Evolutionary conservation across 2,113 vertebrate genomes (phyloP), one percentile per base, ranked within the genome.

Genomic region (Corvus cornix): DNA sequence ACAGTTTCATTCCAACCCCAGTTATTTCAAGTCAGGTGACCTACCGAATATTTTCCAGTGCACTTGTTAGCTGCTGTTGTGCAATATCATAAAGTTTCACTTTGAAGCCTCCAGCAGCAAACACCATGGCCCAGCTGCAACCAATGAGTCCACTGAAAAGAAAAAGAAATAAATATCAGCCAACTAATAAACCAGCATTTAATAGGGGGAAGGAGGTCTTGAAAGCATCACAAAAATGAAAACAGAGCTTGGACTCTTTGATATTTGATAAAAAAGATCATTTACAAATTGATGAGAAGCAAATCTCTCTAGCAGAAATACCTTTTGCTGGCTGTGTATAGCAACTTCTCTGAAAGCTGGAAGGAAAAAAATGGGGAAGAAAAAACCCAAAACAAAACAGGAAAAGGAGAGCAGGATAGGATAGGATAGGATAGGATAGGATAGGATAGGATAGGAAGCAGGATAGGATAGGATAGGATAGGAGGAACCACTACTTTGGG

Each of bases 111-210:
- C 98, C 99, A 74, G 99, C 98, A 94, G 98, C 95, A 96, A 99
- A 99, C 70, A 99, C 96, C 99, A 99, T 99, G 13, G 99, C 98
- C 99, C 99, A 99, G 95, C 98, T 99, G 78, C 98, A 95, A 48
- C 99, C 99, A 37, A 99, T 99, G 63, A 99, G 98, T 35, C 99
- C 99, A 43, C 99, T 99, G 79, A 53, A 94, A 96, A 90, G 90
- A 75, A 86, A 72, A 24, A 20, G 26, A 9, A 87, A 22, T 22
- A 53, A 85, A 13, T 10, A 66, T 20, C 17, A 70, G 8, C 20
- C 23, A 76, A 77, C 87, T 90, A 92, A 78, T 87, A 81, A 75
- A 67, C 8, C 5, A 75, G 60, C 10, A 94, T 46, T 85, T 84
- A 44, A 52, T 21, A 53, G 2, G 3, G 4, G 10, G 28, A 82